Percentiles rank a stretch among this genome's conserved stretches.
phyloP scores from a whole-genome alignment of 2,888 invertebrate genomes.

The Drosophila infuscata region DNA sequence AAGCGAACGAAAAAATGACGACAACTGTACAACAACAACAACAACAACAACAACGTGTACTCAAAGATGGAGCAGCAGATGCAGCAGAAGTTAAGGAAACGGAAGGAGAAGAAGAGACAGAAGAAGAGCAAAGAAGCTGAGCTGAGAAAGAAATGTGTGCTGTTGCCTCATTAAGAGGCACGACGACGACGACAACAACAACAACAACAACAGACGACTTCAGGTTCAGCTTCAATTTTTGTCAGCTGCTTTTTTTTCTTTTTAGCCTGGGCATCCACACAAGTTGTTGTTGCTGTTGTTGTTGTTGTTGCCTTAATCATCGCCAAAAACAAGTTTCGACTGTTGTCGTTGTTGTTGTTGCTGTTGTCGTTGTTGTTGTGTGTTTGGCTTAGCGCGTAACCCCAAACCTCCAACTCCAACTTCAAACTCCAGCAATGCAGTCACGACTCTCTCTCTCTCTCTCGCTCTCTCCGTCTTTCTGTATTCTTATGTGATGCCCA shows the following conservation, averaged over 20 bases:
- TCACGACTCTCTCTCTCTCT: not conserved
- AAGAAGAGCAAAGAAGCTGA: not conserved
- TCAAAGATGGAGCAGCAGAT: constrained; percentile 1
- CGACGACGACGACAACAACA: constrained; percentile 11
- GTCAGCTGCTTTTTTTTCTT: constrained; percentile 44
- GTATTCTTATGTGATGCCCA: not conserved
- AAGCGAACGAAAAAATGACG: constrained; percentile 35
- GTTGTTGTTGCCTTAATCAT: constrained; percentile 63
- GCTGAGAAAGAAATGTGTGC: constrained; percentile 38
- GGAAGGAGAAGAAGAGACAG: constrained; percentile 5
- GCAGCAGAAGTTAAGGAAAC: not conserved
- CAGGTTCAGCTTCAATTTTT: constrained; percentile 12
- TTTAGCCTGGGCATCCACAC: constrained; percentile 40
- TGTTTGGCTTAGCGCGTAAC: constrained; percentile 55
- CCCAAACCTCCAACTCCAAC: constrained; percentile 23
- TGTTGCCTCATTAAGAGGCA: constrained; percentile 30
- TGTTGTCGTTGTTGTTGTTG: constrained; percentile 26
- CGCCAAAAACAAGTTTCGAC: constrained; percentile 68
- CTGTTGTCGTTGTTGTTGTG: constrained; percentile 18
- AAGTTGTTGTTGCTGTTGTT: constrained; percentile 16
- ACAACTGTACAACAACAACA: constrained; percentile 60
- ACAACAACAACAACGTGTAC: constrained; percentile 4
- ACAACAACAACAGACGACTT: constrained; percentile 7
- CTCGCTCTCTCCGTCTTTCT: not conserved
- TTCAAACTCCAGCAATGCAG: constrained; percentile 18